A percentile compares a stretch with the other conserved stretches of the same genome.
These are phyloP conservation scores for Griposia aprilina DNA, from an alignment of 2,888 invertebrate species.

Conservation along the genomic window DNA sequence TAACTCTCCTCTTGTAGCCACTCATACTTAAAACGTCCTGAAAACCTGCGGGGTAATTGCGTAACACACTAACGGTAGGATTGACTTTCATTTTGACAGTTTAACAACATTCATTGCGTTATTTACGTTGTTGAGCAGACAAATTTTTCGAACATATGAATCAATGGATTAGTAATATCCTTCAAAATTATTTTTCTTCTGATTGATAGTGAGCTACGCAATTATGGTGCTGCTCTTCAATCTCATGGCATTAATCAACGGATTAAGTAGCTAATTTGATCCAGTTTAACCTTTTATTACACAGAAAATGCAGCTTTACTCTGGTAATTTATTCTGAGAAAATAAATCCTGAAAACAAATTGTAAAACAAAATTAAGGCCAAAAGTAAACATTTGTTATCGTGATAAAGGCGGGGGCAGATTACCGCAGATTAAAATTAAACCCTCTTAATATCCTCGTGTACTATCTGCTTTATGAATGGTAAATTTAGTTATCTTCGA, in stretches of 20 bases:
- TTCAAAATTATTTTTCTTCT: no score
- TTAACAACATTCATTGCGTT: no score
- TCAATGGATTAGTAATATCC: no score
- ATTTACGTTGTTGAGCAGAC: no score
- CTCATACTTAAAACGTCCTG: background rate
- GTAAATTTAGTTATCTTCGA: conserved; percentile 30
- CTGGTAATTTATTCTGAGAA: background rate
- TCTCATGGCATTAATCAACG: background rate
- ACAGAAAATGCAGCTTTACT: background rate
- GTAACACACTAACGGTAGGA: no score
- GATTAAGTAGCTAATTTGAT: background rate
- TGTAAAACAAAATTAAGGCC: conserved; percentile 31
- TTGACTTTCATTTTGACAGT: no score
- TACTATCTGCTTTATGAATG: conserved; percentile 42
- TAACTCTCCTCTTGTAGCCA: background rate
- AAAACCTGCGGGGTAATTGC: background rate
- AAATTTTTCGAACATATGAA: no score
- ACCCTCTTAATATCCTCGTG: conserved; percentile 32
- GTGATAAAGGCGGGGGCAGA: conserved; percentile 29
- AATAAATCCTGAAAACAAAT: conserved; percentile 31
- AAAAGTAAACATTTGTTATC: conserved; percentile 35
- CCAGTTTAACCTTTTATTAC: conserved; percentile 4
- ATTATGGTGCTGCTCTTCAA: background rate
- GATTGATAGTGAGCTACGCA: no score
- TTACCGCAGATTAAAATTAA: conserved; percentile 48